phyloP scores from a whole-genome alignment of 2,797 vertebrate genomes.

The Telmatherina bonti region DNA sequence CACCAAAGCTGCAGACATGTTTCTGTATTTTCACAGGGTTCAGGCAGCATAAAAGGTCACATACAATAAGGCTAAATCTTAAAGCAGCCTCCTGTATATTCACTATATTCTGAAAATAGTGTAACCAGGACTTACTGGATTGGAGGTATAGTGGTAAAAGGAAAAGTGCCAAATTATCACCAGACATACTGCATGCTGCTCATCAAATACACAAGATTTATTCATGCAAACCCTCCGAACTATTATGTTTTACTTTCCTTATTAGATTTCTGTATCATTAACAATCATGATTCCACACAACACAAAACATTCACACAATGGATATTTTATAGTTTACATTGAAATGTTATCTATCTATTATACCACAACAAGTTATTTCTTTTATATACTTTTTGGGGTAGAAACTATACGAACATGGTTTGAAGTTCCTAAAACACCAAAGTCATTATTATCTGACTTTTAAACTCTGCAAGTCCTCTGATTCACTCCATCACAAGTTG shows the following conservation, averaged over 20 bases:
- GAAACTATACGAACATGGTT: neutral
- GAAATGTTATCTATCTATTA: neutral
- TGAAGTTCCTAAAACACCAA: slow-evolving; percentile 16
- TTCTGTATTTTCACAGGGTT: slow-evolving; percentile 12
- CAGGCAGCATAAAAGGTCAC: slow-evolving; percentile 4
- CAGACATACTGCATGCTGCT: neutral
- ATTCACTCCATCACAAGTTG: neutral
- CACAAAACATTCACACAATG: neutral
- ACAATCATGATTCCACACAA: neutral
- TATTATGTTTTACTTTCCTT: neutral
- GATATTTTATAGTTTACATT: neutral
- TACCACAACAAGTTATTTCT: no score
- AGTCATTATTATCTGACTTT: neutral
- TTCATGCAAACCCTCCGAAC: neutral
- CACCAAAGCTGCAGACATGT: slow-evolving; percentile 26
- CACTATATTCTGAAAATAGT: slow-evolving; percentile 3
- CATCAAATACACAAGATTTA: neutral
- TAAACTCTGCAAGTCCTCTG: neutral
- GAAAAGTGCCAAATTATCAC: slow-evolving; percentile 16
- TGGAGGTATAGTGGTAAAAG: neutral
- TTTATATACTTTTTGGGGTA: no score
- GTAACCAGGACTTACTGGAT: neutral
- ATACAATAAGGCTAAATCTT: neutral
- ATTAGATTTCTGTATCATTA: neutral
- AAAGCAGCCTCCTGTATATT: neutral